Percentiles rank a stretch among this genome's conserved stretches.
These are phyloP conservation scores for Oxyura jamaicensis DNA, from an alignment of 2,113 vertebrate genomes.

Conservation along the genomic window DNA sequence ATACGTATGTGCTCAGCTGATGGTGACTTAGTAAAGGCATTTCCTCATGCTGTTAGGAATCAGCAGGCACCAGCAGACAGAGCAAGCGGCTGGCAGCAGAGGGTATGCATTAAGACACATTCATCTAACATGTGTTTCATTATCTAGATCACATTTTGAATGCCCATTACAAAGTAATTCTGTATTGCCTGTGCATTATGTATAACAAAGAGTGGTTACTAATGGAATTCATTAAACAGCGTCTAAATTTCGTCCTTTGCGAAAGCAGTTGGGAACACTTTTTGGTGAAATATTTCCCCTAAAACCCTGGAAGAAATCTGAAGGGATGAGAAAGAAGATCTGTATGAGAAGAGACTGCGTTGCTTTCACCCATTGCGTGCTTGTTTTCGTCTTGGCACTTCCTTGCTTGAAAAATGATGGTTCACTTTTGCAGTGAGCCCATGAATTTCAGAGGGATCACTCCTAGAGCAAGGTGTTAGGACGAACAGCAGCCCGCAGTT, in stretches of 20 bases:
- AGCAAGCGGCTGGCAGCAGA: not conserved
- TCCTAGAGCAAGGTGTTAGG: not conserved
- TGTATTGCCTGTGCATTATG: not conserved
- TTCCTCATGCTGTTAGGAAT: not conserved
- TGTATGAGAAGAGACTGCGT: not conserved
- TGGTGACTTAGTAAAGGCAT: not conserved
- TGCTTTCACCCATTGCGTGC: not conserved
- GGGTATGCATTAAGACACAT: not conserved
- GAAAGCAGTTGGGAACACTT: not conserved
- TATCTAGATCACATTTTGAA: conserved; percentile 47
- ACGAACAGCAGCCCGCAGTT: not conserved
- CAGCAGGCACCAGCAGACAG: not conserved
- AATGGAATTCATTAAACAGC: not conserved
- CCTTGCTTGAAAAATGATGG: not conserved
- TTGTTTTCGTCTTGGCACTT: not conserved
- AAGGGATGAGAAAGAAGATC: not conserved
- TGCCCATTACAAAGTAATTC: conserved; percentile 33
- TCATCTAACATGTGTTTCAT: conserved; percentile 6
- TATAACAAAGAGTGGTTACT: not conserved
- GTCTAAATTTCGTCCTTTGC: not conserved
- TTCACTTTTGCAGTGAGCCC: not conserved
- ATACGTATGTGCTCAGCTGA: not conserved
- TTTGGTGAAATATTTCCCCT: not conserved
- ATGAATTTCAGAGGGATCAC: not conserved
- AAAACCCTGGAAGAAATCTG: not conserved